Percentiles rank a stretch among this genome's conserved stretches.
Evolutionary conservation across 2,113 vertebrate species (phyloP).

Genomic region (Crotalus tigris): DNA sequence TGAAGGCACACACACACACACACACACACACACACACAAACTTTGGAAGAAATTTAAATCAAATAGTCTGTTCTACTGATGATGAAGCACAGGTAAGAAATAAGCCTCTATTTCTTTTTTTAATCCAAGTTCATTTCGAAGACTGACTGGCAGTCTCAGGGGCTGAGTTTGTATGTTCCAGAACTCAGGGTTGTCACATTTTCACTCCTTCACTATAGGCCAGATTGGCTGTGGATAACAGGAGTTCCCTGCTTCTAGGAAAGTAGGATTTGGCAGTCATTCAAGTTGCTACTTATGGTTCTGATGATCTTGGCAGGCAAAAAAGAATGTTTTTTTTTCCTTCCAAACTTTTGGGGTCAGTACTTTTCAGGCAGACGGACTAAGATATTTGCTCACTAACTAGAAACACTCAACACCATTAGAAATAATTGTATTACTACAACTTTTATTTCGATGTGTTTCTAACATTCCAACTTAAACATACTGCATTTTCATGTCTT

Average conservation of each 20-base stretch:
- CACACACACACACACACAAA: neutral
- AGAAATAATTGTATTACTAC: neutral
- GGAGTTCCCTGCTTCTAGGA: neutral
- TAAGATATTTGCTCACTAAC: fast-evolving
- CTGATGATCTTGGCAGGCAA: neutral
- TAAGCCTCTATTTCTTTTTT: neutral
- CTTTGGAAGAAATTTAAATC: neutral
- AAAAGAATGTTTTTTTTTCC: neutral
- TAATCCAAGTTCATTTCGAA: neutral
- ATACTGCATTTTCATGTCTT: neutral
- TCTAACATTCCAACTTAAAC: neutral
- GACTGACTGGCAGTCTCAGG: neutral
- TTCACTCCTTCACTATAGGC: neutral
- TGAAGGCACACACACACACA: too few species aligned
- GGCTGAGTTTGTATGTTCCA: neutral
- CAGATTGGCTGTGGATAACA: neutral
- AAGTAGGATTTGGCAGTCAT: neutral
- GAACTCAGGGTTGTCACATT: neutral
- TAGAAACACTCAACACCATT: neutral
- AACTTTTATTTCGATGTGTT: neutral
- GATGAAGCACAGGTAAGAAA: neutral
- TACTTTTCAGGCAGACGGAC: neutral
- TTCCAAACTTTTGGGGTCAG: neutral
- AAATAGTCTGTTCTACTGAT: neutral
- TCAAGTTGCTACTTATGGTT: neutral